These are phyloP conservation scores for Meliscaeva auricollis DNA, from an alignment of 2,888 invertebrate genomes.

Conservation along the genomic window DNA sequence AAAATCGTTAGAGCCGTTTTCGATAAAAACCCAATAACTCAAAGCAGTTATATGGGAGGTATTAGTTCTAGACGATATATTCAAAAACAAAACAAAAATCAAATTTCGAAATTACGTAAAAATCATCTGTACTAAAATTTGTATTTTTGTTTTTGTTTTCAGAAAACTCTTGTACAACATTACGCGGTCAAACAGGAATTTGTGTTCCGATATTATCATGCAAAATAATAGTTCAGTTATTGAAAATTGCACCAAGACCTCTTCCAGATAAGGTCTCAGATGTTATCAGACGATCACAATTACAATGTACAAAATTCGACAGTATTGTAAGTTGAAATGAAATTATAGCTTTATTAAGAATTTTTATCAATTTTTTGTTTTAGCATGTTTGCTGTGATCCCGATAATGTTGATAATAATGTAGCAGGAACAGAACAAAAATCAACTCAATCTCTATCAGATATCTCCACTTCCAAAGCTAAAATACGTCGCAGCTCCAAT, in stretches of 20 bases:
- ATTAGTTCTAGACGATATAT: too few species aligned
- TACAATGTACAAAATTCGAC: slow-evolving; percentile 50
- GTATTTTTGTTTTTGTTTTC: neutral
- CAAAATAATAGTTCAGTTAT: slow-evolving; percentile 47
- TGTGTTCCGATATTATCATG: slow-evolving; percentile 64
- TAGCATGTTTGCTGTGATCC: slow-evolving; percentile 63
- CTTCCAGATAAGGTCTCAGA: slow-evolving; percentile 42
- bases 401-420: neutral
- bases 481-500: slow-evolving; percentile 7
- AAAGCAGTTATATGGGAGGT: too few species aligned
- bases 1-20: too few species aligned
- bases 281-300: slow-evolving; percentile 37
- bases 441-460: neutral
- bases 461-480: neutral
- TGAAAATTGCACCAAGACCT: slow-evolving; percentile 34
- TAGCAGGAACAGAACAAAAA: neutral
- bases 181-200: slow-evolving; percentile 43
- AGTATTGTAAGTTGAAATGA: slow-evolving; percentile 45
- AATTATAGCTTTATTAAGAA: too few species aligned
- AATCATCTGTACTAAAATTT: neutral
- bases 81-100: too few species aligned
- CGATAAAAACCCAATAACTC: too few species aligned
- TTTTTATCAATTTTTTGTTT: neutral
- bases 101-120: too few species aligned
- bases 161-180: slow-evolving; percentile 26